Evolutionary conservation across 2,888 invertebrate species (phyloP), one percentile per base, ranked within the genome.

Genomic region (Athalia circularis): DNA sequence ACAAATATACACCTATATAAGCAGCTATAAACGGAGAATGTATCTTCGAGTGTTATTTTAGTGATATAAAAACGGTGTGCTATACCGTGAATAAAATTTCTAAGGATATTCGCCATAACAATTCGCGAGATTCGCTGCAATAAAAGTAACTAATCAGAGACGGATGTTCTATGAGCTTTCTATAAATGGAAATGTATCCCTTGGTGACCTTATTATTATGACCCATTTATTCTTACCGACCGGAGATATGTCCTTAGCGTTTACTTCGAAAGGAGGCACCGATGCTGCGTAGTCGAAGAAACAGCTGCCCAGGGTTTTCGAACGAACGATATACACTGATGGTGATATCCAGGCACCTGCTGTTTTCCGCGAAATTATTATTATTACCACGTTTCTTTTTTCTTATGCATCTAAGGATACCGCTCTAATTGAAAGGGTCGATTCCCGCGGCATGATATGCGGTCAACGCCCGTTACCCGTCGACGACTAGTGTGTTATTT

Each of bases 161-260:
- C 54, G 52, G 68, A 68, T 9, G 11, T 54, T 52, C n/a, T 9
- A 68, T 54, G 47, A 43, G 52, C 52, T 68, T 68, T 29, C 54
- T 52, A 59, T 13, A 57, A 13, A 45, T 59, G 72, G 29, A 29
- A 29, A 29, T 29, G 59, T 72, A 72, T 72, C 59, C 57, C 72
- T 47, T 45, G n/a, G 72, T 72, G 72, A 72, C 72, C 72, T 59
- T 45, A 45, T 72, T 72, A 59, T 59, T 15, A 57, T 72, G 72
- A 72, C 72, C 72, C 59, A 59, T 72, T 59, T 72, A 57, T 45
- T 43, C 8, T 11, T 7, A 29, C 13, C 57, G 43, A 7, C 45
- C 59, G 57, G 72, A 59, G 29, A 29, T 29, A 29, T 29, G 29
- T 29, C 29, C 2, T 29, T 29, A 2, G n/a, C n/a, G n/a, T 72